Evolutionary conservation across 2,113 vertebrate genomes (phyloP).

Genomic region (Heteronetta atricapilla): DNA sequence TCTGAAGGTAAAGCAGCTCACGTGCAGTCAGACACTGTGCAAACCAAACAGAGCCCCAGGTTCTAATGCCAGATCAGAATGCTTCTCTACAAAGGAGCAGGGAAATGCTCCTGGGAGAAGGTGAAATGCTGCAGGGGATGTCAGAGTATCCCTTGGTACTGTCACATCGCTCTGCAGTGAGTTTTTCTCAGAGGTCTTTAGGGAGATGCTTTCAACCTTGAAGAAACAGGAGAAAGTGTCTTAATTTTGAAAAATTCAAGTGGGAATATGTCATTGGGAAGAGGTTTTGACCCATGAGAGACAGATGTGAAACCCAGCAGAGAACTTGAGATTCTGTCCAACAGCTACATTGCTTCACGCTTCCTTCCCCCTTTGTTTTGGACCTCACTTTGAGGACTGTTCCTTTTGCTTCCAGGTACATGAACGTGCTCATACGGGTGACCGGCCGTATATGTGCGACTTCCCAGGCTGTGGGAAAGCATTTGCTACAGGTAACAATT

Average conservation of each 20-base stretch:
- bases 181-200: not conserved
- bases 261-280: not conserved
- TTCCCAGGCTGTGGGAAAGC: conserved; percentile 82
- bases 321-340: not conserved
- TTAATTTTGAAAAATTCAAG: not conserved
- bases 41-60: not conserved
- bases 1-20: conserved; percentile 77
- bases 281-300: not conserved
- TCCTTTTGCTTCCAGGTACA: conserved; percentile 77
- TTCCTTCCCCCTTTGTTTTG: not conserved
- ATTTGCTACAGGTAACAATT: conserved; percentile 80
- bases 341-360: not conserved
- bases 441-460: conserved; percentile 79
- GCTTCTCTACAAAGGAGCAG: not conserved
- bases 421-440: conserved; percentile 82
- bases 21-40: not conserved
- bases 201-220: not conserved
- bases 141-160: not conserved
- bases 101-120: not conserved
- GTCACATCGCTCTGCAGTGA: not conserved
- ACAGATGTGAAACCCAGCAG: not conserved
- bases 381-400: not conserved
- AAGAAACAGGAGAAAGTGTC: not conserved
- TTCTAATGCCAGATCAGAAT: not conserved
- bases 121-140: not conserved